Conservation (phyloP, 2,888 invertebrate genomes). For the Limenitis camilla region DNA sequence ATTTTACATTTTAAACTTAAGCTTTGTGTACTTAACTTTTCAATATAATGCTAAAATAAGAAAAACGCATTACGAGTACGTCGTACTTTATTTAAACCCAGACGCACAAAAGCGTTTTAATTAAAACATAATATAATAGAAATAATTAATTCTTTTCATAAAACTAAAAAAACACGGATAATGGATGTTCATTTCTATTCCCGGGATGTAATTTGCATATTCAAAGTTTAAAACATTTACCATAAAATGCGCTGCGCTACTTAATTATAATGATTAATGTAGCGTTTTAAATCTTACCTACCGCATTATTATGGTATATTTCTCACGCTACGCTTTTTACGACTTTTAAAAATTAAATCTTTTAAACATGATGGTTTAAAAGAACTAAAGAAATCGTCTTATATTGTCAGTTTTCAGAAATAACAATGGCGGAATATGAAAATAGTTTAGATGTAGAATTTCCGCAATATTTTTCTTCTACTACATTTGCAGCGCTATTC, state of each 20-base stretch:
- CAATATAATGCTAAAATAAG: too few relatives aligned
- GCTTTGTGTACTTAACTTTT: too few relatives aligned
- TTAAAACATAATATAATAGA: not conserved
- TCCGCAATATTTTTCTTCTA: too few relatives aligned
- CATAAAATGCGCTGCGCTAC: slow-evolving; percentile 13
- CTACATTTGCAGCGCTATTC: too few relatives aligned
- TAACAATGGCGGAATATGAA: too few relatives aligned
- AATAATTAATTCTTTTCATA: slow-evolving; percentile 8
- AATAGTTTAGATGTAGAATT: too few relatives aligned
- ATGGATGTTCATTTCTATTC: slow-evolving; percentile 6
- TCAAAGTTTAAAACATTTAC: slow-evolving; percentile 15
- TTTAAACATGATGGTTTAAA: too few relatives aligned
- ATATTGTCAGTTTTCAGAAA: too few relatives aligned
- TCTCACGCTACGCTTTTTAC: slow-evolving; percentile 4
- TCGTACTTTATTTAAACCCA: too few relatives aligned
- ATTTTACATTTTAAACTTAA: not conserved
- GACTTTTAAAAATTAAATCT: not conserved
- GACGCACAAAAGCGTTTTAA: too few relatives aligned
- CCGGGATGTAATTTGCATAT: slow-evolving; percentile 16
- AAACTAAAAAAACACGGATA: slow-evolving; percentile 1
- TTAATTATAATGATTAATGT: slow-evolving; percentile 20
- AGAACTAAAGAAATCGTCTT: too few relatives aligned
- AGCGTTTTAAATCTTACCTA: slow-evolving; percentile 12
- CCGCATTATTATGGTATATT: slow-evolving; percentile 6
- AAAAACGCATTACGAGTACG: too few relatives aligned